Percentiles rank a stretch among this genome's conserved stretches.
Evolutionary conservation across 2,113 vertebrate genomes (phyloP).

Genomic region (Platanista minor): DNA sequence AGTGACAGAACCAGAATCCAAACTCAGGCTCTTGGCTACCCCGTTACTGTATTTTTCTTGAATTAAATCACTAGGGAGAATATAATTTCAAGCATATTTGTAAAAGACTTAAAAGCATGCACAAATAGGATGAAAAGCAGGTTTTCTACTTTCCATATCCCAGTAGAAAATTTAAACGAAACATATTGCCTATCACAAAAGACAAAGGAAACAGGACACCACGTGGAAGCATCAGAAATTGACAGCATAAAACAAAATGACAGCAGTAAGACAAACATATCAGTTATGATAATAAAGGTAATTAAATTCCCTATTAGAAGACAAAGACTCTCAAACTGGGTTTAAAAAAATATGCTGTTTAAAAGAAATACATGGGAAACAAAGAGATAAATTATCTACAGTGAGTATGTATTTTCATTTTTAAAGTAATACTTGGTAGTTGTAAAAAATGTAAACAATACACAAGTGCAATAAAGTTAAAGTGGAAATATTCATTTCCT

Average conservation of each 20-base stretch:
- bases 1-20: background rate
- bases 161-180: slow-evolving; percentile 44
- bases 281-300: slow-evolving; percentile 20
- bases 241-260: background rate
- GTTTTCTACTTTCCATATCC: slow-evolving; percentile 8
- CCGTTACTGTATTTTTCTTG: background rate
- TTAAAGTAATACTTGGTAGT: background rate
- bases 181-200: background rate
- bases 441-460: background rate
- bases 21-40: background rate
- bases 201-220: background rate
- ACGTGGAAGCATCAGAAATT: background rate
- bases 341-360: background rate
- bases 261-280: background rate
- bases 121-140: background rate
- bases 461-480: background rate
- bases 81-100: background rate
- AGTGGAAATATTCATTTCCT: background rate
- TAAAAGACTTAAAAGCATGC: slow-evolving; percentile 6
- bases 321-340: background rate
- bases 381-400: background rate
- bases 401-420: background rate
- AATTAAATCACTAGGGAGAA: background rate
- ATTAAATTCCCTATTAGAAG: slow-evolving; percentile 30
- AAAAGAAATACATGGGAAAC: background rate